Evolutionary conservation across 1,140 invertebrate genomes (phyloP).

Genomic region (Drosophila sp.): DNA sequence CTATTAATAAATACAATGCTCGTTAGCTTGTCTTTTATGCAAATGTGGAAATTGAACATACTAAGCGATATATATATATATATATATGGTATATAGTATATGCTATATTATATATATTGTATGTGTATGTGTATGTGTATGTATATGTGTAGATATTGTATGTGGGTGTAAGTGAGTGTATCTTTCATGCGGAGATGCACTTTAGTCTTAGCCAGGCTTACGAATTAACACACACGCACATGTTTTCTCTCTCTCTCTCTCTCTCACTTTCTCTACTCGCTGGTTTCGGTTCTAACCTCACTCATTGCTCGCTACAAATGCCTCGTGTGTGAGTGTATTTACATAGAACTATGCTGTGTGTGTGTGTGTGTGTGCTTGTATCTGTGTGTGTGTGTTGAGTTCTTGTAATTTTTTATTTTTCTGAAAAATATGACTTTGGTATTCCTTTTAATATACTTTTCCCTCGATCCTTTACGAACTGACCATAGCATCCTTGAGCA

Average conservation of each 20-base stretch:
- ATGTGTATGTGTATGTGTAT: slow-evolving; percentile 27
- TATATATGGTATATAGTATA: slow-evolving; percentile 5
- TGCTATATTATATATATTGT: slow-evolving; percentile 15
- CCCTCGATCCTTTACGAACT: slow-evolving; percentile 53
- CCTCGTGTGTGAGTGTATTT: slow-evolving; percentile 40
- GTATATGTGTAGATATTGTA: slow-evolving; percentile 32
- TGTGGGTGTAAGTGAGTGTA: slow-evolving; percentile 41
- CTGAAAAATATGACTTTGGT: slow-evolving; percentile 83
- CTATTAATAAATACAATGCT: slow-evolving; percentile 75
- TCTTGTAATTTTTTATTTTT: slow-evolving; percentile 61
- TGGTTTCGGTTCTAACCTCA: not conserved
- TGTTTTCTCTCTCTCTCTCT: no score
- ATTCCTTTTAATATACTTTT: slow-evolving; percentile 55
- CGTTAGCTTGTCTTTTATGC: slow-evolving; percentile 79
- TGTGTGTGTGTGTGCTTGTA: slow-evolving; percentile 31
- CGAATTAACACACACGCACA: slow-evolving; percentile 18
- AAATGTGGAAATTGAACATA: slow-evolving; percentile 71
- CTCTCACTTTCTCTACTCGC: not conserved
- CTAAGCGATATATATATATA: slow-evolving; percentile 38
- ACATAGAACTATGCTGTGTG: slow-evolving; percentile 46
- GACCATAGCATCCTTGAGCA: slow-evolving; percentile 73
- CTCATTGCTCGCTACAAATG: slow-evolving; percentile 5
- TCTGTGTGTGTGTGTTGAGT: slow-evolving; percentile 40
- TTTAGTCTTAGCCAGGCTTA: slow-evolving; percentile 53
- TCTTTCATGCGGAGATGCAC: slow-evolving; percentile 37